Evolutionary conservation across 2,113 vertebrate genomes (phyloP), one percentile per base, ranked within the genome.

Genomic region (Phainopepla nitens): DNA sequence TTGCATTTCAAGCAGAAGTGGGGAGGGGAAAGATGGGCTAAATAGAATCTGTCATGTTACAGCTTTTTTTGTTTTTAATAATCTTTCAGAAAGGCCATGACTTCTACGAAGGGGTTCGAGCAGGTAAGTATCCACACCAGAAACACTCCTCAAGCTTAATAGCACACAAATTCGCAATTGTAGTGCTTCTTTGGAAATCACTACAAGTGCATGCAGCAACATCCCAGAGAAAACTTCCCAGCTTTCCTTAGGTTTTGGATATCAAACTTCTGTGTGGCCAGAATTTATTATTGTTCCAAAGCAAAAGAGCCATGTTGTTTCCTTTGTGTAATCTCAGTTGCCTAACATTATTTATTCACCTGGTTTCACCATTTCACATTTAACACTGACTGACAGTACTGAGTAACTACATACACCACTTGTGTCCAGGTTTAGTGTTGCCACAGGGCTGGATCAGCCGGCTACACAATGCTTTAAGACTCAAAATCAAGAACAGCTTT

Each of bases 31-130:
- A n/a, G 35, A n/a, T 35, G 31, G 28, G 36, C 69, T 58, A 56
- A 89, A 71, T 19, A 25, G 14, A 47, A 62, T 65, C 22, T 61
- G 15, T 35, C 20, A 14, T 20, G 16, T 90, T 72, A 53, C 61
- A 90, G n/a, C 56, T 15, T 8, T 11, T 94, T 70, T 69, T 66
- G 41, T 60, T 25, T 45, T 72, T 10, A 2, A 19, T 35, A 10
- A 49, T 93, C 90, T 98, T 98, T 58, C 98, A 99, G 99, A 97
- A 87, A 82, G 98, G 98, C 83, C 97, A 97, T 25, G 99, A 99
- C 95, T 99, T 99, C 95, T 98, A 98, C 3, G 99, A 99, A 97
- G 99, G 99, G 0, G 99, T 99, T 29, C 98, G 99, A 97, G 98
- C 99, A 57, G 98, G 99, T 99, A 97, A 98, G 98, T 95, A 36